Percentiles rank a stretch among this genome's conserved stretches.
phyloP scores from a whole-genome alignment of 53 echinoderm and acorn worm genomes.

The Luidia sarsii region DNA sequence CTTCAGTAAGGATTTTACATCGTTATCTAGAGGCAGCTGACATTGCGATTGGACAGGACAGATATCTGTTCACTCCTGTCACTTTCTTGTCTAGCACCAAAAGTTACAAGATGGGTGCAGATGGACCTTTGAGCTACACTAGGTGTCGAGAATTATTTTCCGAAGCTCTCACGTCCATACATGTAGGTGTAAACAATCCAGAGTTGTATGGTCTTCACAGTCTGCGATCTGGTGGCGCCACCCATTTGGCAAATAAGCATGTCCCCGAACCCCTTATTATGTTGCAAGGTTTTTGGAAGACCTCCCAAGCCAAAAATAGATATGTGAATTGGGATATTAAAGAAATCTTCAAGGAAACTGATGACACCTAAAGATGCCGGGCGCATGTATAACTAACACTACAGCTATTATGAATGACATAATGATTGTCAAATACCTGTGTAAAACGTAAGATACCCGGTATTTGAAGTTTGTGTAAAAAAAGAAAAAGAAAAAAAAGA shows the following conservation, averaged over 20 bases:
- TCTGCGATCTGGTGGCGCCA: background rate
- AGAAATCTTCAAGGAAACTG: too few species aligned
- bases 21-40: background rate
- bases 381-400: too few species aligned
- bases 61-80: background rate
- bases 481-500: too few species aligned
- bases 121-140: too few species aligned
- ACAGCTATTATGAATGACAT: too few species aligned
- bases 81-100: background rate
- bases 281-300: constrained; percentile 6
- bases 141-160: background rate
- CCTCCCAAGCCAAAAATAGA: constrained; percentile 5
- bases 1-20: background rate
- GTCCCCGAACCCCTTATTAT: constrained; percentile 6
- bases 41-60: background rate
- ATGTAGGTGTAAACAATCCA: background rate
- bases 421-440: too few species aligned
- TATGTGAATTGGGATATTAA: constrained; percentile 1
- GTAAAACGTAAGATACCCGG: too few species aligned
- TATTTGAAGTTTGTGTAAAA: too few species aligned
- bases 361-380: too few species aligned
- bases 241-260: constrained; percentile 10
- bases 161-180: background rate
- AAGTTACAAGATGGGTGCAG: background rate
- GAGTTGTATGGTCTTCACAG: background rate